Evolutionary conservation across 2,888 invertebrate genomes (phyloP), one percentile per base, ranked within the genome.

Genomic region (Drosophila fulvimacula): DNA sequence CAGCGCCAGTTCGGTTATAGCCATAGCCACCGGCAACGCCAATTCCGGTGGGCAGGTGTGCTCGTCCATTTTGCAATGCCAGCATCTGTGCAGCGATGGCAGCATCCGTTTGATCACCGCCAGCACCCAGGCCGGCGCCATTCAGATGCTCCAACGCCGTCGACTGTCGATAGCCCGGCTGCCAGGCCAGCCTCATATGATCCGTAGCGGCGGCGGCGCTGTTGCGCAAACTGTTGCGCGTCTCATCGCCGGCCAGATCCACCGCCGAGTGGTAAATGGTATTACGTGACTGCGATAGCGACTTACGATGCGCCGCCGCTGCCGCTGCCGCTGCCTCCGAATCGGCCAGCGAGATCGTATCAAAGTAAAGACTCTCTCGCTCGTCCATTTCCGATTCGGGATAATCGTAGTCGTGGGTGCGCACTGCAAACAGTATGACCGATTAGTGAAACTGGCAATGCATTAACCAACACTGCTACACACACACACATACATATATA

Each of bases 181-280:
- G 80, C 81, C 83, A 83, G 55, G 73, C 76, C 17, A 85, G 11
- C 1, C 72, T 58, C 75, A 79, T 78, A n/a, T 75, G 75, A 11
- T 87, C 88, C 17, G 72, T 57, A 6, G 57, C 60, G 10, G 30
- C 30, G 10, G 30, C 30, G 11, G 57, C 49, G 6, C 64, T 70
- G 46, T 72, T 73, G 10, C 83, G 85, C 42, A 90, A 68, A 59
- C 88, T 88, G 36, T 86, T 82, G 2, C 92, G 84, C 9, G 89
- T 81, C 59, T 91, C 92, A 77, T 91, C 91, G 6, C 88, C 89
- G 21, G 90, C 91, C 65, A 94, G 88, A 90, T 94, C 94, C 46
- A 94, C 93, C 1, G 94, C 93, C 57, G 94, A 94, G 81, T 94
- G 94, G 84, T 95, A 95, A 44, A 95, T 93, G 17, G 94, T 94